Conservation (phyloP, 2,113 vertebrate species). For the Microtus pennsylvanicus region DNA sequence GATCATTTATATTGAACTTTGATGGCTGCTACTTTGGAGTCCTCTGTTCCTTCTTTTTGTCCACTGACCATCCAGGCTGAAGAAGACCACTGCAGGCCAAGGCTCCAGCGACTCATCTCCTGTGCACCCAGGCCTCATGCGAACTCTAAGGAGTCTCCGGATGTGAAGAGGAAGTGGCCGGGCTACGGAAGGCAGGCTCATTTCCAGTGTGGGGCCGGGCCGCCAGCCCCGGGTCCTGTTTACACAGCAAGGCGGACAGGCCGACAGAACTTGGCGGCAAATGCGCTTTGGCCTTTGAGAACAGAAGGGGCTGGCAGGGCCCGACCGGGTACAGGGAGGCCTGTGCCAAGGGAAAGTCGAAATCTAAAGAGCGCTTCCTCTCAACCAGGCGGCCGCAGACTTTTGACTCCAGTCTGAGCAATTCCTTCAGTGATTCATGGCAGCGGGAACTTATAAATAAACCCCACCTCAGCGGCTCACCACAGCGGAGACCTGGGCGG, state of each 20-base stretch:
- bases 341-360: constrained; percentile 86
- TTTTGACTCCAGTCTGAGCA: constrained; percentile 88
- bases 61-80: not conserved
- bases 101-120: not conserved
- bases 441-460: constrained; percentile 88
- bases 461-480: constrained; percentile 82
- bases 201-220: constrained; percentile 75
- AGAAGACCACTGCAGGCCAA: not conserved
- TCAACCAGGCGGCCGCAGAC: constrained; percentile 86
- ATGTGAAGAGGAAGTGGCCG: constrained; percentile 73
- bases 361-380: constrained; percentile 87
- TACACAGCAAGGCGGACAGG: constrained; percentile 82
- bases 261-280: constrained; percentile 71
- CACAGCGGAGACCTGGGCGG: not conserved
- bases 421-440: constrained; percentile 88
- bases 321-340: constrained; percentile 77
- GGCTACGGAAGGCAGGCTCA: constrained; percentile 77
- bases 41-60: not conserved
- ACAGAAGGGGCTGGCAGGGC: constrained; percentile 77
- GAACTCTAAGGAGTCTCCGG: constrained; percentile 71
- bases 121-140: constrained; percentile 40
- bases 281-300: constrained; percentile 71
- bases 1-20: constrained; percentile 16
- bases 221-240: constrained; percentile 78
- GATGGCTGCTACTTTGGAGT: not conserved